Evolutionary conservation across 2,888 invertebrate species (phyloP), one percentile per base, ranked within the genome.

Genomic region (Vanessa cardui): DNA sequence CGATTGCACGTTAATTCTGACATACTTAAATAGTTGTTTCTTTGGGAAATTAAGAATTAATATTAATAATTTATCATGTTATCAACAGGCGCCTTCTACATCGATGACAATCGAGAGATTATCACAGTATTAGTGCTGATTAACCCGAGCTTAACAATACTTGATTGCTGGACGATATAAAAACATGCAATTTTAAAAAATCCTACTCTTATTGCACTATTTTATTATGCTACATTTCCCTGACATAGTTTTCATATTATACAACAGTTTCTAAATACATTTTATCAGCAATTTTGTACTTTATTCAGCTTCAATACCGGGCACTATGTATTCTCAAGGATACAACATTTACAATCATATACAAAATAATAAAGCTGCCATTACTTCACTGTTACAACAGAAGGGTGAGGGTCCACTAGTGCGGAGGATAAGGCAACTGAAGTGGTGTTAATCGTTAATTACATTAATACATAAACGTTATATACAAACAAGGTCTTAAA

Each of bases 251-350:
- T 77, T 78, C 78, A 78, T 83, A 86, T 82, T 83, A 85, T 83
- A 82, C 80, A 84, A 78, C 52, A 54, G 83, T 78, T 78, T 83
- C 81, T 80, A 82, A 86, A 82, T 83, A 87, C 82, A 83, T 73
- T 81, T 80, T 87, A 88, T 83, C 81, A 80, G 87, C 85, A 90
- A 90, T 89, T 91, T 91, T 91, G 91, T 91, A 91, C 91, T 91
- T 85, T 83, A 84, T 81, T 90, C 86, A 86, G 86, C 85, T 81
- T 80, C 81, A 77, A 82, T 81, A 79, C 75, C 69, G 78, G 79
- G 75, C 73, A 76, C 26, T 54, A 54, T 54, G 52, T 54, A 39
- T 73, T 73, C 76, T 80, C 77, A 74, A 76, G 71, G 68, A 63
- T 52, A 64, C 64, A 72, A 65, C 70, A 73, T 74, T 82, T 80